phyloP scores from a whole-genome alignment of 2,113 vertebrate species.

The Anseranas semipalmata region DNA sequence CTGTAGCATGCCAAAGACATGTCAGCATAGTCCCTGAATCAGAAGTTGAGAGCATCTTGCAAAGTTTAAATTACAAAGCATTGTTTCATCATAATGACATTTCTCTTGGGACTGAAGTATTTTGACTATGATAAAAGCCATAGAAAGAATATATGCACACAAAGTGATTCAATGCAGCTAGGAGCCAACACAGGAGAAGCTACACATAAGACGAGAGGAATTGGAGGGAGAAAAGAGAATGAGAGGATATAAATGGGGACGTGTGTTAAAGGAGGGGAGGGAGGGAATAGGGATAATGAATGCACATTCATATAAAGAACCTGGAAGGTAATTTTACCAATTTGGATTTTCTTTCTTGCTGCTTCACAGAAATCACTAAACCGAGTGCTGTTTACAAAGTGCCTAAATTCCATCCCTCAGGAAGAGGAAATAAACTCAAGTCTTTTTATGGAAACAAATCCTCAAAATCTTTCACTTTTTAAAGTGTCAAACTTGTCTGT shows the following conservation, averaged over 20 bases:
- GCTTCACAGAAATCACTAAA: not conserved
- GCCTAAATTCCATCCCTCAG: not conserved
- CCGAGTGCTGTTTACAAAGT: not conserved
- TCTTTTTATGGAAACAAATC: not conserved
- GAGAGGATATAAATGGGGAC: not conserved
- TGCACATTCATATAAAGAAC: not conserved
- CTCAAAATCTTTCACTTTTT: constrained; percentile 6
- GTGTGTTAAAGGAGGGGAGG: not conserved
- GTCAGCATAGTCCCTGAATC: not conserved
- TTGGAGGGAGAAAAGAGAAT: not conserved
- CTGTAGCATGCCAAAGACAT: not conserved
- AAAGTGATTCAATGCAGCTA: fast-evolving
- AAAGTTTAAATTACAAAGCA: not conserved
- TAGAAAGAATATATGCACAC: not conserved
- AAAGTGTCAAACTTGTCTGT: not conserved
- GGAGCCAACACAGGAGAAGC: not conserved
- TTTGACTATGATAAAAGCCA: not conserved
- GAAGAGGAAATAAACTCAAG: not conserved
- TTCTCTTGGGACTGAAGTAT: not conserved
- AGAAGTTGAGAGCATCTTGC: not conserved
- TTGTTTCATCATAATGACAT: not conserved
- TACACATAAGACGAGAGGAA: not conserved
- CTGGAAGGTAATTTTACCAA: not conserved
- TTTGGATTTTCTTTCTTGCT: not conserved
- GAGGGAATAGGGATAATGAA: not conserved